Conservation (phyloP, 2,113 vertebrate genomes). For the Misgurnus anguillicaudatus region DNA sequence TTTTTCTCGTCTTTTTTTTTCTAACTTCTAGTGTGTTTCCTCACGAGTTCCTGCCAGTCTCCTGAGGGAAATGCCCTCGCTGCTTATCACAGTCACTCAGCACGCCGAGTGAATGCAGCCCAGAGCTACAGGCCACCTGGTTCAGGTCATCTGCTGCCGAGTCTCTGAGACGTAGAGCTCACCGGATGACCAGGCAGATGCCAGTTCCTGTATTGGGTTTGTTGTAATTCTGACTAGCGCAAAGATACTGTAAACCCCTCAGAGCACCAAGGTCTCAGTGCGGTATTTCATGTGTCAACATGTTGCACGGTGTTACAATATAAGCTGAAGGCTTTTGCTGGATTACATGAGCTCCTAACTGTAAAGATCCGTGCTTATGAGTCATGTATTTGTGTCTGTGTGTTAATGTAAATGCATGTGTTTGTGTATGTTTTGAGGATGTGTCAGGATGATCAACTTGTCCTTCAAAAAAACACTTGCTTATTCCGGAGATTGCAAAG, state of each 20-base stretch:
- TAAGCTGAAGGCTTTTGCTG: constrained; percentile 10
- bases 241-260: constrained; percentile 17
- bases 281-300: constrained; percentile 20
- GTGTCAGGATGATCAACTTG: too few relatives aligned
- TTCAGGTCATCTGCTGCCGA: constrained; percentile 33
- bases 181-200: constrained; percentile 26
- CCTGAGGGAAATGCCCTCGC: constrained; percentile 61
- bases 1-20: constrained; percentile 32
- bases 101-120: constrained; percentile 30
- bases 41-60: constrained; percentile 61
- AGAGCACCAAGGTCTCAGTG: constrained; percentile 17
- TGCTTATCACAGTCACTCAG: constrained; percentile 58
- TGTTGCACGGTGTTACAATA: constrained; percentile 5
- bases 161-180: constrained; percentile 7
- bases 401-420: not conserved
- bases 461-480: too few relatives aligned
- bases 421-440: not conserved
- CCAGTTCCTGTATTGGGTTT: constrained; percentile 22
- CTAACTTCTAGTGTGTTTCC: constrained; percentile 62
- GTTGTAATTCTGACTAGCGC: not conserved
- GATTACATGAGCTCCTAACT: not conserved
- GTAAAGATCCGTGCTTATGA: not conserved
- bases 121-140: constrained; percentile 41
- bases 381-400: not conserved
- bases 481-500: too few relatives aligned